Evolutionary conservation across 2,113 vertebrate genomes (phyloP).

Genomic region (human (Homo sapiens)): DNA sequence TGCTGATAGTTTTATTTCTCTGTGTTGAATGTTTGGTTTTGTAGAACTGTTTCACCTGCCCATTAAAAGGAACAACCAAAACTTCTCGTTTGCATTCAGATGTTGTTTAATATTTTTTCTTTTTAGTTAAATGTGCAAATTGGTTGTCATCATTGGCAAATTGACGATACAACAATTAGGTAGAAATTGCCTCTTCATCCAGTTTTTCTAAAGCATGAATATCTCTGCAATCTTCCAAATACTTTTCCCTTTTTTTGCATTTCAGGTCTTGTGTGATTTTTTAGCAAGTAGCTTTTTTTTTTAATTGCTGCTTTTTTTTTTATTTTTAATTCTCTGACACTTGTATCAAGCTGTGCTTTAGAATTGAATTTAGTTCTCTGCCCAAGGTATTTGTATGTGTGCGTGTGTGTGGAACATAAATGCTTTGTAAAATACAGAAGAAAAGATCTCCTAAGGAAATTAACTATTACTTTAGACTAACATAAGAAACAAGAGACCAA

Average conservation of each 20-base stretch:
- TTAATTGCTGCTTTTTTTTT: background rate
- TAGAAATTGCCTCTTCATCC: constrained; percentile 27
- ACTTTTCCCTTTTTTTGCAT: background rate
- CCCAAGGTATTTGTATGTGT: background rate
- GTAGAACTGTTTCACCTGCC: constrained; percentile 34
- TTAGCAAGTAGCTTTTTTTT: constrained; percentile 9
- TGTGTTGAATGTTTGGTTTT: background rate
- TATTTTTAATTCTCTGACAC: constrained; percentile 20
- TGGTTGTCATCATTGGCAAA: constrained; percentile 47
- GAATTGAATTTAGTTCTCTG: constrained; percentile 19
- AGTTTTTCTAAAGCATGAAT: constrained; percentile 33
- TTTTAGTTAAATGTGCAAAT: constrained; percentile 62
- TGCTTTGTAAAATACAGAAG: constrained; percentile 25
- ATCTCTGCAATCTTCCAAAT: constrained; percentile 46
- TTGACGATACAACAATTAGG: constrained; percentile 43
- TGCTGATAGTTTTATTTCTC: background rate
- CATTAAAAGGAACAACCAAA: constrained; percentile 25
- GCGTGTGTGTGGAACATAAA: background rate
- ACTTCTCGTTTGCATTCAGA: constrained; percentile 24
- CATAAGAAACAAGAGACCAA: background rate
- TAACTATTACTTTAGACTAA: constrained; percentile 38
- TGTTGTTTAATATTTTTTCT: constrained; percentile 54
- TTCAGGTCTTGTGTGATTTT: constrained; percentile 26
- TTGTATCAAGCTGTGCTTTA: constrained; percentile 51
- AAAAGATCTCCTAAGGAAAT: background rate